Conservation (phyloP, 2,888 invertebrate species). For the Synanthedon tipuliformis region DNA sequence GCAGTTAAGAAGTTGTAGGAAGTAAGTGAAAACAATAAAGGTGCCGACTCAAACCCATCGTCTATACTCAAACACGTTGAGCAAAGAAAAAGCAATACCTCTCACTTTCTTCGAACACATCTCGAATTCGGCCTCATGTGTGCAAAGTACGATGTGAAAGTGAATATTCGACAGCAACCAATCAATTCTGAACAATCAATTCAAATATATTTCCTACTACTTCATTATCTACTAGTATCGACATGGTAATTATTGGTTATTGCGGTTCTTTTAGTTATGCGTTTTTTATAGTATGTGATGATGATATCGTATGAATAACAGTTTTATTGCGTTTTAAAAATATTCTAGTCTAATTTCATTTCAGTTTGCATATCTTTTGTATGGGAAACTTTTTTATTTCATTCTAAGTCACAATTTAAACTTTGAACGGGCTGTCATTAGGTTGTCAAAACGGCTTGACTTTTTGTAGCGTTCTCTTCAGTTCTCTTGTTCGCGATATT, state of each 20-base stretch:
- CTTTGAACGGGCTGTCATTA: too few species aligned
- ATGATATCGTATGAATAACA: too few species aligned
- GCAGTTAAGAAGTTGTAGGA: neutral
- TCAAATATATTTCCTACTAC: conserved; percentile 17
- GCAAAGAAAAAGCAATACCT: conserved; percentile 56
- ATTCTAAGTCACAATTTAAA: too few species aligned
- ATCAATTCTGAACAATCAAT: conserved; percentile 29
- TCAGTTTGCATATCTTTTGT: too few species aligned
- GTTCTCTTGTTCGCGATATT: too few species aligned
- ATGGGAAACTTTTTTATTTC: too few species aligned
- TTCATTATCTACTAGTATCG: conserved; percentile 20
- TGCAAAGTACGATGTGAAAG: conserved; percentile 41
- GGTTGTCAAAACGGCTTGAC: too few species aligned
- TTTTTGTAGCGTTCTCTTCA: too few species aligned
- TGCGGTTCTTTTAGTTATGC: neutral
- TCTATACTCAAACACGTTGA: conserved; percentile 34
- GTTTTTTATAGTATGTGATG: too few species aligned
- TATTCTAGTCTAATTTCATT: too few species aligned
- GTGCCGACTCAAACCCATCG: neutral
- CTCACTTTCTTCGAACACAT: conserved; percentile 56
- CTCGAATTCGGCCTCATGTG: conserved; percentile 39
- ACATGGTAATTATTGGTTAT: conserved; percentile 9
- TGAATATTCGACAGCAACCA: conserved; percentile 31
- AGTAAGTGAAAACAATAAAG: neutral
- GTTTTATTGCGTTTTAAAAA: too few species aligned